Percentiles rank a stretch among this genome's conserved stretches.
Evolutionary conservation across 30 jellyfish, hydroid and myxozoan genomes (phyloP).

Genomic region (Chironex yamaguchii): DNA sequence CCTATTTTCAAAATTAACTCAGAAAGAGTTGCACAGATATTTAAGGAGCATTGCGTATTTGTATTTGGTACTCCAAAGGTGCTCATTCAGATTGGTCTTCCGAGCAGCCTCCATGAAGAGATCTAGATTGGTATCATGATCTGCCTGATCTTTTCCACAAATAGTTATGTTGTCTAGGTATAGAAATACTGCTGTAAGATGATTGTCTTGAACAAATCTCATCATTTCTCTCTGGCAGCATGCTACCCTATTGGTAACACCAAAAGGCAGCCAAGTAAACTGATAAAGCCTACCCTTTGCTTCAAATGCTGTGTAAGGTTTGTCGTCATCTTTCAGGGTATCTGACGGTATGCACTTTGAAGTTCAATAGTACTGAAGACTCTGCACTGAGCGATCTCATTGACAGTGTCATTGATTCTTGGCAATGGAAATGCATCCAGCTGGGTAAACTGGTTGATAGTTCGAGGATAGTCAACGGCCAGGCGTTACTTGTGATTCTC

Average conservation of each 20-base stretch:
- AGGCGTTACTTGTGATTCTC: constrained; percentile 38
- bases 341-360: constrained; percentile 45
- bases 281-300: too few species aligned
- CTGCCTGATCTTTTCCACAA: neutral
- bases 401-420: constrained; percentile 40
- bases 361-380: constrained; percentile 56
- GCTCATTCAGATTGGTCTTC: neutral
- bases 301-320: constrained; percentile 1
- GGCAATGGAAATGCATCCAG: constrained; percentile 70
- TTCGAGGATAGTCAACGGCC: constrained; percentile 55
- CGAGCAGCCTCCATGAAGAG: neutral
- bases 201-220: too few species aligned
- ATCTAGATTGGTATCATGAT: neutral
- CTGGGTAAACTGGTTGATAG: constrained; percentile 17
- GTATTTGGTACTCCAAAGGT: too few species aligned
- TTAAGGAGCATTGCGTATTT: too few species aligned
- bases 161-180: too few species aligned
- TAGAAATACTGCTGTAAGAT: neutral
- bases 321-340: constrained; percentile 25
- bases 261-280: too few species aligned
- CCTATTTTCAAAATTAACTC: too few species aligned
- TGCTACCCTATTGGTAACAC: too few species aligned
- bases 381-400: constrained; percentile 49
- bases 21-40: too few species aligned
- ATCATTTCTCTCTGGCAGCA: too few species aligned